A percentile compares a stretch with the other conserved stretches of the same genome.
Conservation (phyloP, 1,140 invertebrate species). For the Coptotermes formosanus region DNA sequence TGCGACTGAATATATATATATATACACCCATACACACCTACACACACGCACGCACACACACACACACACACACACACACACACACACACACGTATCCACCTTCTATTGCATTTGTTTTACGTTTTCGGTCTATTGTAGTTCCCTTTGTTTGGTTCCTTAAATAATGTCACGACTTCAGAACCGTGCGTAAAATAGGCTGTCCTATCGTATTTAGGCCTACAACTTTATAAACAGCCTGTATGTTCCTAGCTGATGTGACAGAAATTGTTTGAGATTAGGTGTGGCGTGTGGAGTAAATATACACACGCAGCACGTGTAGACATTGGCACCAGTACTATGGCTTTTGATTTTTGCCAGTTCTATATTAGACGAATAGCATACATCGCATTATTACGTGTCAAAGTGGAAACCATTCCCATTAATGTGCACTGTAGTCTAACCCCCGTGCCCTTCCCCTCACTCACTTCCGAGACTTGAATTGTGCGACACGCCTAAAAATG, state of each 20-base stretch:
- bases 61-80: no score
- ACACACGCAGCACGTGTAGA: neutral
- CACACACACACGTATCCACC: no score
- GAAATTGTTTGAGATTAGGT: neutral
- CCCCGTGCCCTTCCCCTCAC: neutral
- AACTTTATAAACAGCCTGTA: neutral
- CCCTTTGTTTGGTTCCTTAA: no score
- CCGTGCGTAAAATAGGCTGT: no score
- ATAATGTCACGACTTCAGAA: no score
- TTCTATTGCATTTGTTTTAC: no score
- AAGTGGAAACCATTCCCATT: conserved; percentile 5
- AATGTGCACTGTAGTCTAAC: neutral
- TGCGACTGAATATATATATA: no score
- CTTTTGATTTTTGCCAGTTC: conserved; percentile 14
- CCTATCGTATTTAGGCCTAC: neutral
- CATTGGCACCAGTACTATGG: neutral
- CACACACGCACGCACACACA: no score
- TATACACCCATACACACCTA: no score
- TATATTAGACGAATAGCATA: neutral
- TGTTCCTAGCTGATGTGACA: neutral
- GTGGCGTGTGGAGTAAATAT: neutral
- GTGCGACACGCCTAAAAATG: conserved; percentile 14
- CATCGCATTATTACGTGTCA: neutral
- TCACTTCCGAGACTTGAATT: neutral
- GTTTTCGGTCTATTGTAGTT: no score